Base-by-base conservation (phyloP, 2,888 invertebrate species). In the Itoplectis maculator region DNA sequence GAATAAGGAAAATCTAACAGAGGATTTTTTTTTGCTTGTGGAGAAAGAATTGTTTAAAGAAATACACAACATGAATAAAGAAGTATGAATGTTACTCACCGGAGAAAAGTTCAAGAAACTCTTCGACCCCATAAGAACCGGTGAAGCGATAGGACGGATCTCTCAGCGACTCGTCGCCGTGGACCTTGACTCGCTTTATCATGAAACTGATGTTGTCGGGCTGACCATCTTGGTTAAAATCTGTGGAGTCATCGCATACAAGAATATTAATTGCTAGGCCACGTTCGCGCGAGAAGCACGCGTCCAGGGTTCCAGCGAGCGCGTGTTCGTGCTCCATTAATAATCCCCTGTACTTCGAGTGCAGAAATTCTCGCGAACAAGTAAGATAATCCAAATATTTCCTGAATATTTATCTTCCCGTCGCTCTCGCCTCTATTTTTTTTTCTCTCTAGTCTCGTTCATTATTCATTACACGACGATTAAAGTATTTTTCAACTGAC, bases 91-190 rank as follows among this genome's bases (percentile, higher is more conserved):
- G 0, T n/a, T 42, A 70, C 94, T 94, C 93, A 97, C 97, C 97
- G 86, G 98, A 98, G 94, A 99, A 99, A 78, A 99, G 95, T 93
- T 99, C 99, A 84, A 99, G 95, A 93, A 98, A 99, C 94, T 99
- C 99, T 92, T 98, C 99, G 66, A 99, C 99, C 42, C 99, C 99
- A 91, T 99, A 98, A 93, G 98, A 98, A 87, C 97, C 97, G 0
- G 97, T 96, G 93, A 97, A 98, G 86, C 97, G 95, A 93, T 98
- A 98, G 9, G 95, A 94, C 1, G 97, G 96, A 93, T 97, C 97
- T 88, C 96, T 96, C 79, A 97, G 94, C 56, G 98, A 96, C 88
- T 97, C 96, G 88, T 95, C 94, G 42, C 97, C 97, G 93, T 98
- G 97, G 7, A 98, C 97, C 94, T 98, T 98, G 89, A 98, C 97